Base-by-base conservation (phyloP, 2,888 invertebrate genomes). In the Hemithea aestivaria region DNA sequence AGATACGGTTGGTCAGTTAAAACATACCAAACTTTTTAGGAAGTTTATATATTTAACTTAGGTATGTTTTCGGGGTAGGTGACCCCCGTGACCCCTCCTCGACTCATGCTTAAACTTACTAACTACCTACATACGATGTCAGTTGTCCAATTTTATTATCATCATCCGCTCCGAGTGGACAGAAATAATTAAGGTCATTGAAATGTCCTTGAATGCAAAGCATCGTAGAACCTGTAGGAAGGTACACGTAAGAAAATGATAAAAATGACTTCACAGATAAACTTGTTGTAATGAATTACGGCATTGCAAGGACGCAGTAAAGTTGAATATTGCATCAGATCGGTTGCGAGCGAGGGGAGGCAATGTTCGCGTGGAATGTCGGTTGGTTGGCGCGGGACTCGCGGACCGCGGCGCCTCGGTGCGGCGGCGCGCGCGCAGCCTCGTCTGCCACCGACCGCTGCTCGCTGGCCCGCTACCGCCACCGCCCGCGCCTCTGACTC, bases 221-320 rank as follows among this genome's bases (percentile, higher is more conserved):
- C 58, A 62, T 62, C 62, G 66, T 65, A 72, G 67, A 71, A 67
- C 73, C 64, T 68, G 72, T 62, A n/a, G n/a, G n/a, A n/a, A n/a
- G n/a, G n/a, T n/a, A n/a, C n/a, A 62, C 57, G 56, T 54, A 50
- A 63, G 66, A 81, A 82, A 80, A 81, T 75, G 71, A 80, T 73
- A 76, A 82, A 79, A 78, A 73, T 73, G 73, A 71, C 66, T 73
- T 62, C 62, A 69, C 66, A 64, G 60, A 79, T 79, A 75, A 77
- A 76, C 73, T 77, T 73, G 82, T 83, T 79, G 73, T 80, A 81
- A 82, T 80, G 82, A 85, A 84, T 87, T 85, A 85, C 84, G 84
- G 84, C 85, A 85, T 84, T 85, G 85, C 85, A 87, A 87, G 85
- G 84, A 85, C 84, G 84, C 82, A 75, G 81, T 84, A 84, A 83